These are phyloP conservation scores for Caranx melampygus DNA, from an alignment of 2,113 vertebrate genomes.

Conservation along the genomic window DNA sequence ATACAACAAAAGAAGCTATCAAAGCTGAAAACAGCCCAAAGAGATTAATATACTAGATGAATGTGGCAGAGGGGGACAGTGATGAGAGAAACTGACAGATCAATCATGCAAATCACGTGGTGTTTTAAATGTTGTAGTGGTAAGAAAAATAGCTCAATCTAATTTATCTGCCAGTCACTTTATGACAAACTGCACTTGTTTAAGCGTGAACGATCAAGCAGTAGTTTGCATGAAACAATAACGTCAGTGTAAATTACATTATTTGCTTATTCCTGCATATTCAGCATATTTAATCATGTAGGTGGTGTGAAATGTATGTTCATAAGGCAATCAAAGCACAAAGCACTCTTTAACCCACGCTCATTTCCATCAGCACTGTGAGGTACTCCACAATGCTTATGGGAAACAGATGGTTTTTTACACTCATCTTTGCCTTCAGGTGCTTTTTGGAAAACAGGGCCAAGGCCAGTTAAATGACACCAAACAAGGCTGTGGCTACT, in stretches of 20 bases:
- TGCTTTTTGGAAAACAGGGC: constrained; percentile 4
- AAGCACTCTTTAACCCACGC: not conserved
- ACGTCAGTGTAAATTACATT: not conserved
- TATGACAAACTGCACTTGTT: not conserved
- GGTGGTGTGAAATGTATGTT: not conserved
- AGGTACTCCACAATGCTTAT: not conserved
- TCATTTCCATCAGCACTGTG: not conserved
- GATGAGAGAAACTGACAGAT: not conserved
- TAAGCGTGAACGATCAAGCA: not conserved
- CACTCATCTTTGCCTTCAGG: not conserved
- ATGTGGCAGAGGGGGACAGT: not conserved
- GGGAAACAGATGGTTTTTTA: not conserved
- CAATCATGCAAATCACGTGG: not conserved
- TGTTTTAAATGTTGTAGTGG: not conserved
- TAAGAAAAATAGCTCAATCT: not conserved
- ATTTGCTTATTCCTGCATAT: not conserved
- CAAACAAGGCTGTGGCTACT: not conserved
- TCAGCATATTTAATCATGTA: not conserved
- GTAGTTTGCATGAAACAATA: not conserved
- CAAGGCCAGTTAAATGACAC: not conserved
- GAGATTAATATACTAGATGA: not conserved
- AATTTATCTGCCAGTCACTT: not conserved
- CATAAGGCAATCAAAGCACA: not conserved
- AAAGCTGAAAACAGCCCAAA: not conserved
- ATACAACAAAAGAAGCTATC: not conserved